A percentile compares a stretch with the other conserved stretches of the same genome.
phyloP scores from a whole-genome alignment of 92 coral and sea anemone species.

The Parazoanthus atlanticus region DNA sequence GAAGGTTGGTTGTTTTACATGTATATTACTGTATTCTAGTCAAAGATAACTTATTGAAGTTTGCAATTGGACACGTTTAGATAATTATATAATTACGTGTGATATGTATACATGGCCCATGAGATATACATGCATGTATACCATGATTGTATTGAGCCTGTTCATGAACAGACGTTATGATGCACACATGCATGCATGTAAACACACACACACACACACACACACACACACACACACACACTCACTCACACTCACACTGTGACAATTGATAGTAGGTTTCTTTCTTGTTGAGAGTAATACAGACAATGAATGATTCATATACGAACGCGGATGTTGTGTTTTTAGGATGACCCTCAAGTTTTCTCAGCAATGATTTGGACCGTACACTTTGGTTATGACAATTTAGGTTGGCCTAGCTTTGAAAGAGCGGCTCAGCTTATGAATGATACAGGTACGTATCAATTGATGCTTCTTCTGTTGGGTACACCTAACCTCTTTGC shows the following conservation, averaged over 20 bases:
- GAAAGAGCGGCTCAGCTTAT: constrained; percentile 91
- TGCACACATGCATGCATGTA: background rate
- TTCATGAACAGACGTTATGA: no score
- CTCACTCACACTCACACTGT: background rate
- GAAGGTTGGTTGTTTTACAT: constrained; percentile 62
- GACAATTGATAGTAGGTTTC: no score
- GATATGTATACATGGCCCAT: no score
- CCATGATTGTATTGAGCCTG: no score
- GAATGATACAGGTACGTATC: constrained; percentile 80
- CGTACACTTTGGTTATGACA: constrained; percentile 97
- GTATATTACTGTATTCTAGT: background rate
- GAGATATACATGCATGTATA: no score
- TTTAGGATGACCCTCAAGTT: constrained; percentile 74
- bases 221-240: background rate
- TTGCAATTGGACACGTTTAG: background rate
- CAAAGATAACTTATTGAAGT: background rate
- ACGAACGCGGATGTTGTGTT: background rate
- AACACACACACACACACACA: background rate
- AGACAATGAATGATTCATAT: background rate
- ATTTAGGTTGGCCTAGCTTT: constrained; percentile 96
- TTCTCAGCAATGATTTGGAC: constrained; percentile 99
- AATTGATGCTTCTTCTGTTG: background rate
- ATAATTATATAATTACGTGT: no score
- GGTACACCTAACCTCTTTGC: no score
- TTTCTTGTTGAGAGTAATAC: background rate